Conservation (phyloP, 2,797 vertebrate species). For the Lerista edwardsae region DNA sequence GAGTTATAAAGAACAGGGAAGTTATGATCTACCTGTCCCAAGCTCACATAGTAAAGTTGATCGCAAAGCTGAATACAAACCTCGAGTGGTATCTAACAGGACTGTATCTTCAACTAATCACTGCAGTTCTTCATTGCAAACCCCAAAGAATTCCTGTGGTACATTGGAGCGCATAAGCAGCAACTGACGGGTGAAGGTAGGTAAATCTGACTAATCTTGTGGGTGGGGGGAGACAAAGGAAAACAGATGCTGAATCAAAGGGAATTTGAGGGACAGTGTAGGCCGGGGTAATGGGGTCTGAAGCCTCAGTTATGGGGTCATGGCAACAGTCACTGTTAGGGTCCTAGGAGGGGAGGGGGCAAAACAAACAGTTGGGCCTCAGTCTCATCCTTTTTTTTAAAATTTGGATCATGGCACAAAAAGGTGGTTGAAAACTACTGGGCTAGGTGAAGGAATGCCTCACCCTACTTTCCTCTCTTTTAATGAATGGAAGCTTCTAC, state of each 20-base stretch:
- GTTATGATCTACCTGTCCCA: neutral
- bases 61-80: neutral
- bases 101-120: neutral
- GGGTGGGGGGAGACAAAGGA: neutral
- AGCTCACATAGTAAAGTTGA: neutral
- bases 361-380: too few relatives aligned
- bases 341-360: too few relatives aligned
- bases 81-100: neutral
- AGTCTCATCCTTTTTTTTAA: too few relatives aligned
- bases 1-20: neutral
- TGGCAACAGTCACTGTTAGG: too few relatives aligned
- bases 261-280: neutral
- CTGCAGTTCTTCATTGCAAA: neutral
- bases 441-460: neutral
- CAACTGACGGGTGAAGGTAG: slow-evolving; percentile 24
- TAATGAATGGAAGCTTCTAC: neutral
- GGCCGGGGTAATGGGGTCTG: too few relatives aligned
- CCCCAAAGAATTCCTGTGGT: neutral
- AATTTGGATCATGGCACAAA: too few relatives aligned
- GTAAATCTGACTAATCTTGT: neutral
- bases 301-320: too few relatives aligned
- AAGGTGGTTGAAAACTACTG: too few relatives aligned
- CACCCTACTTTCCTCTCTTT: neutral
- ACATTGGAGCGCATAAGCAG: neutral
- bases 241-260: neutral